phyloP scores from a whole-genome alignment of 2,888 invertebrate species.

The Esperia sulphurella region DNA sequence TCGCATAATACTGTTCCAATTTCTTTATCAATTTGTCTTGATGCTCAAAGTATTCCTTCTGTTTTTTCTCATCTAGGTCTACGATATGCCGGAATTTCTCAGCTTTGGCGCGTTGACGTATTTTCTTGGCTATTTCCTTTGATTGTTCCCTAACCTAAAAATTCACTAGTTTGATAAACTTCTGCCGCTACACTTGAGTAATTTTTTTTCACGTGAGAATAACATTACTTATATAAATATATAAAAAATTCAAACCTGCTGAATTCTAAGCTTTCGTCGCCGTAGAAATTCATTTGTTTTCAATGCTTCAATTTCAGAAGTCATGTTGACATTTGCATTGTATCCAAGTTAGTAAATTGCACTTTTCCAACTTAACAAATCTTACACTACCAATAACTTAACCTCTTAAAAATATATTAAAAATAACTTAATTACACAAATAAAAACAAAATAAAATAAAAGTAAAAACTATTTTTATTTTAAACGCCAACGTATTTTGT shows the following conservation, averaged over 20 bases:
- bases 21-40: conserved; percentile 61
- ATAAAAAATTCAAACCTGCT: conserved; percentile 55
- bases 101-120: conserved; percentile 62
- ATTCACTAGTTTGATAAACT: conserved; percentile 15
- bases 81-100: conserved; percentile 54
- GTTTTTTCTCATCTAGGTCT: conserved; percentile 51
- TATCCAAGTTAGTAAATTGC: conserved; percentile 8
- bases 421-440: no score
- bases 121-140: conserved; percentile 70
- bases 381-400: no score
- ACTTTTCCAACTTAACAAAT: not conserved
- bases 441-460: no score
- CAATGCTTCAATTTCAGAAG: conserved; percentile 53
- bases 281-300: conserved; percentile 73
- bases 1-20: conserved; percentile 54
- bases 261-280: conserved; percentile 67
- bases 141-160: conserved; percentile 76
- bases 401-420: no score
- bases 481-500: no score
- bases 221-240: conserved; percentile 9
- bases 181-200: conserved; percentile 16
- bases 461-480: no score
- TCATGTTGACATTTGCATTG: conserved; percentile 55
- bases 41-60: conserved; percentile 53
- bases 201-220: conserved; percentile 10